Evolutionary conservation across 1,140 invertebrate species (phyloP), one percentile per base, ranked within the genome.

Genomic region (Lordiphosa mommai): DNA sequence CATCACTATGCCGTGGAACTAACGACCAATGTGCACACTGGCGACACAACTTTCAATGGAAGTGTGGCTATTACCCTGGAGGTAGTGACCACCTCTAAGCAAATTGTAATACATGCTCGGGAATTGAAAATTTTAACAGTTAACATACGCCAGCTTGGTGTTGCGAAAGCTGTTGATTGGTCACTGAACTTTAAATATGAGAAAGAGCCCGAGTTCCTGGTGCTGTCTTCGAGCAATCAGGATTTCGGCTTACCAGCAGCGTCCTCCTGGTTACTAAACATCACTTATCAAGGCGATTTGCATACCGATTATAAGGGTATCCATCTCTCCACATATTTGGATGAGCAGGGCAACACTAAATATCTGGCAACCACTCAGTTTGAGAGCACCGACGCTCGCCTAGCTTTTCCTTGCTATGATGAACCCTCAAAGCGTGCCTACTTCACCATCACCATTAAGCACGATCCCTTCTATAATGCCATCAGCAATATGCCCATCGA

Each of bases 401-500:
- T 93, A 52, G 95, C 94, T 0, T 97, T 97, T 79, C 96, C 96
- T 0, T 97, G 96, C 86, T 96, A 95, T 77, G 97, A 98, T 86
- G 96, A 98, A 76, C 97, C 97, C 0, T 89, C 76, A 1, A 91
- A 96, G 58, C 96, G 97, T 76, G 94, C 96, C 0, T 92, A 88
- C 2, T 97, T 96, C 72, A 90, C 88, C 12, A 91, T 97, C 8
- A 92, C 89, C 6, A 89, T 97, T 20, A 91, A 91, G 2, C 91
- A 93, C 57, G 88, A 90, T 36, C 72, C 89, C 6, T 89, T 91
- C 8, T 92, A 93, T 71, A 92, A 89, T 5, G 90, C 92, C 1
- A 88, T 96, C n/a, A 94, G 94, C 36, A 97, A 97, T 72, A 96
- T 95, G 94, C 92, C 91, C 2, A 53, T 74, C 2, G 30, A 86